Evolutionary conservation across 1,140 invertebrate genomes (phyloP), one percentile per base, ranked within the genome.

Genomic region (Megalonaias nervosa): DNA sequence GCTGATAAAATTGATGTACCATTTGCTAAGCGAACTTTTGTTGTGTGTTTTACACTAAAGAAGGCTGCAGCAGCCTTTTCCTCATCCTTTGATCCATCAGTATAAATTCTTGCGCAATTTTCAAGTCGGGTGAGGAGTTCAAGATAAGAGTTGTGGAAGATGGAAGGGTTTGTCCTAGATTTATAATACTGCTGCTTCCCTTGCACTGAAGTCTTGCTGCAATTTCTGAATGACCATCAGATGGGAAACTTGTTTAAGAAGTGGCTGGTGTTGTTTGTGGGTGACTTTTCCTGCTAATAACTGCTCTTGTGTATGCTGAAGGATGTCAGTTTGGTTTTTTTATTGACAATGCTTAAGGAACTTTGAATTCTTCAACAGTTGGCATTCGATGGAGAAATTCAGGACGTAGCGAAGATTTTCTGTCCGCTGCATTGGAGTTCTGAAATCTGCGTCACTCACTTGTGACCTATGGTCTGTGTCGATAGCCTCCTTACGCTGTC

Each of bases 281-380:
- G 94, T 94, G 56, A 98, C 93, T 19, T 93, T 92, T 2, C 96
- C 96, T 66, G 93, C 93, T 65, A 94, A 94, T 64, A 94, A 91
- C 82, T 97, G 94, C 83, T 96, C 95, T 65, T 96, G 95, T 1
- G 96, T 96, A 85, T 96, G 94, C 5, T 38, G 94, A 84, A 97
- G 94, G 60, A 97, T 96, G 14, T 95, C 94, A 83, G 94, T 94
- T 68, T 85, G 84, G 59, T 86, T 81, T 60, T n/a, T 88, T 85
- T 23, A 84, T 64, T 11, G 79, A 75, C 19, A 86, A 67, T 65
- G 75, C 84, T 66, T 82, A 64, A 56, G 82, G 81, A 60, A 84
- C 79, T n/a, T 60, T 57, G 2, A 72, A 23, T 17, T 75, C 64
- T 6, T 56, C 38, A 2, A 38, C 12, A 48, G 17, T 73, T 23